Base-by-base conservation (phyloP, 2,888 invertebrate species). In the Toxonevra muliebris region DNA sequence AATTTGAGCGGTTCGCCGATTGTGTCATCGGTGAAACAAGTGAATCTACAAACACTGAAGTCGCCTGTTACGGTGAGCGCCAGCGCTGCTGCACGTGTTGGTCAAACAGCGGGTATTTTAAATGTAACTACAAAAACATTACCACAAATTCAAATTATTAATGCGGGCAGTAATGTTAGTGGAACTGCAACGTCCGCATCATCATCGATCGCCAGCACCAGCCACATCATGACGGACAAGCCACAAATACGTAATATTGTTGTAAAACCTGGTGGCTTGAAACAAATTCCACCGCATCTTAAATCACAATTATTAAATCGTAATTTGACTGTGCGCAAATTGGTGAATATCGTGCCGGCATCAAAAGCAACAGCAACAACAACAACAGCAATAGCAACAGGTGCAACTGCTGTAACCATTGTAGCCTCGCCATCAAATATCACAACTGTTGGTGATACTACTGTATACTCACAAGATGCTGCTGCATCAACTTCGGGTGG, bases 291-390 rank as follows among this genome's bases (percentile, higher is more conserved):
- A 1, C 65, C 75, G 8, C 76, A 77, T 50, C 62, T 79, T 19
- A 77, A 75, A 53, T 73, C 73, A 7, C 75, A 77, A 63, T 61
- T 80, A 40, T 58, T 81, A 11, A 80, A 80, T 75, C 78, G 80
- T 9, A 81, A 78, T 73, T 62, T 82, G 30, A 80, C 81, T 13
- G 79, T 82, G 3, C 76, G 80, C 11, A 81, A 81, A 69, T 70
- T 82, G 53, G 77, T 81, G 1, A 81, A 79, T 61, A 66, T 78
- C 10, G 71, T 79, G 17, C 76, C 76, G n/a, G 69, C 72, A 12
- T 71, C 73, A 52, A 74, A 75, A 41, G 70, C 72, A 62, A 50
- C 73, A 73, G 40, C 73, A 60, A 68, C 73, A 63, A 66, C 74
- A 58, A 62, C 74, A 13, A 69, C 71, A 13, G n/a, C 72, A 76